Percentiles rank a stretch among this genome's conserved stretches.
phyloP scores from a whole-genome alignment of 2,888 invertebrate genomes.

The Eutolmus rufibarbis region DNA sequence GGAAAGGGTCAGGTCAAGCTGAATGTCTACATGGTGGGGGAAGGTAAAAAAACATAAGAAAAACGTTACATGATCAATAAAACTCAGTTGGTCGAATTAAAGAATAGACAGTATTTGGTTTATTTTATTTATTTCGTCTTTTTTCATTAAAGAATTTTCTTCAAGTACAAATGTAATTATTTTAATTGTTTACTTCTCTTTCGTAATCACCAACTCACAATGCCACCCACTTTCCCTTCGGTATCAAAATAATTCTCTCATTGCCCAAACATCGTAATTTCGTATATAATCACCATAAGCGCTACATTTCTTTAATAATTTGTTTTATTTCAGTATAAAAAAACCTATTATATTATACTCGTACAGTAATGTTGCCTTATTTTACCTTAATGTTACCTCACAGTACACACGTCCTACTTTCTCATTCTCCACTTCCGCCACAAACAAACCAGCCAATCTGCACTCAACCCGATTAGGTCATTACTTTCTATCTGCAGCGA shows the following conservation, averaged over 20 bases:
- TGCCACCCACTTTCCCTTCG: background rate
- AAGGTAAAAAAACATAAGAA: no score
- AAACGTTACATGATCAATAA: no score
- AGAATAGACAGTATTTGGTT: background rate
- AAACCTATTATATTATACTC: conserved; percentile 34
- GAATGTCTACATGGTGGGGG: no score
- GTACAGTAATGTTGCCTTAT: conserved; percentile 28
- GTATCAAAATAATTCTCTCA: conserved; percentile 38
- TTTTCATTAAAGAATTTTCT: conserved; percentile 24
- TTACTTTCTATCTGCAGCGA: conserved; percentile 1
- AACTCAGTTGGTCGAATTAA: background rate
- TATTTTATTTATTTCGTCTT: conserved; percentile 19
- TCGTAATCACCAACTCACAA: conserved; percentile 13
- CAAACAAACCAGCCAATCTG: background rate
- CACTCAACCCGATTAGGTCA: background rate
- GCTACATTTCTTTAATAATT: conserved; percentile 30
- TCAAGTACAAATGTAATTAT: conserved; percentile 37
- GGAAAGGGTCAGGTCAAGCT: no score
- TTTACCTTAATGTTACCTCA: conserved; percentile 29
- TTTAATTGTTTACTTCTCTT: conserved; percentile 14
- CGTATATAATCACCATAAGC: conserved; percentile 20
- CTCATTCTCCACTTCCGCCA: background rate
- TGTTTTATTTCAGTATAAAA: conserved; percentile 31
- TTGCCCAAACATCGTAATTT: background rate
- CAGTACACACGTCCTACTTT: background rate